Evolutionary conservation across 2,888 invertebrate genomes (phyloP), one percentile per base, ranked within the genome.

Genomic region (Limnephilus rhombicus): DNA sequence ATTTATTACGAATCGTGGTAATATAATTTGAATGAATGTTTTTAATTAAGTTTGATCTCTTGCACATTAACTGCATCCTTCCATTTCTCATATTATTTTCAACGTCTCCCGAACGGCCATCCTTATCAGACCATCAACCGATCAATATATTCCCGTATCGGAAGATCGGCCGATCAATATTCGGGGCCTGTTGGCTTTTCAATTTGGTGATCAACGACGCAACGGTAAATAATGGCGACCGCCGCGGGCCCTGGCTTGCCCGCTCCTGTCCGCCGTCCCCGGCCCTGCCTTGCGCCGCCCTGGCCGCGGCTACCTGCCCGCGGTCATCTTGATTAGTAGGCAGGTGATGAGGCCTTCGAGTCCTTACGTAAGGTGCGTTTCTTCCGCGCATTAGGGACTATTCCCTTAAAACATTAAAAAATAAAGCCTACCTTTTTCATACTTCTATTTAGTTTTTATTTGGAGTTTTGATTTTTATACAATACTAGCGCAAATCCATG

Each of bases 161-260:
- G 88, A 29, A 45, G 37, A 80, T 89, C 89, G 82, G 68, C 41
- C 80, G 68, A 91, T 92, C 92, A 92, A 91, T 92, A 92, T 92
- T 92, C 92, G 41, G 49, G 53, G 49, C 88, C 88, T 92, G 92
- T 89, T 92, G 92, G 92, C 53, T 91, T 91, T 92, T 92, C 91
- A 89, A 92, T 89, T 92, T 92, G 89, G 89, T 18, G 49, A 89
- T 68, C 68, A 68, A 68, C 68, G 68, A 68, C 68, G 68, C 68
- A 92, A 91, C 90, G 87, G 92, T 89, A 89, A 87, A 92, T 83
- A 49, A 29, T 29, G 89, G 87, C 37, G 31, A 86, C 86, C 29
- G 85, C 68, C n/a, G 68, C 88, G 82, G 81, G 29, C 18, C 81
- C 88, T 80, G 29, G 3, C 80, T 90, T 88, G 49, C 88, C 91